Evolutionary conservation across 1,140 invertebrate genomes (phyloP), one percentile per base, ranked within the genome.

Genomic region (Maniola jurtina): DNA sequence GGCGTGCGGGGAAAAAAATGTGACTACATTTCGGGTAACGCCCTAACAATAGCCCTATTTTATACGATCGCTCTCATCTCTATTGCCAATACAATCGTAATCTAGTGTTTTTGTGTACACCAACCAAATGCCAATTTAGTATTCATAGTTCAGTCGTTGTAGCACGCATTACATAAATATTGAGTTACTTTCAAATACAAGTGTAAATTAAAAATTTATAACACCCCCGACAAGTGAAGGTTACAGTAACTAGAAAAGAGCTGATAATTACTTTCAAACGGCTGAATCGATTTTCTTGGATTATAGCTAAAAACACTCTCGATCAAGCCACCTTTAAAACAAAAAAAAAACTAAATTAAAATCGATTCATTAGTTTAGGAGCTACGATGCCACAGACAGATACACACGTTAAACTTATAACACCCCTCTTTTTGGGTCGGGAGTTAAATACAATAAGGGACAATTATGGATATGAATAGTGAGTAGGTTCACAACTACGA

Each of bases 21-120:
- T 63, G 48, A 66, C 60, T 68, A 63, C 16, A 66, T 70, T 71
- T 38, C 40, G 45, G 50, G 8, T 63, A 66, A 63, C 61, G 64
- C 40, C 36, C 61, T 61, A 56, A 71, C 65, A 71, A 71, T 68
- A 59, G 61, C 15, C 14, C 33, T 61, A 60, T 60, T 71, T 61
- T 57, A 64, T 50, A 63, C 52, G 48, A 66, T 13, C 55, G 15
- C 34, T 48, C 34, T 48, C 48, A 9, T 61, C 59, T 61, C 59
- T 48, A 61, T 61, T 61, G 47, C 42, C 59, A 61, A 61, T 61
- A 61, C 63, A 50, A 2, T n/a, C 40, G 56, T 58, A 65, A 64
- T 64, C 55, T 65, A 52, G 40, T 58, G 42, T 48, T 65, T 65
- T 36, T 48, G 33, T 59, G 45, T 35, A 9, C 45, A 58, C n/a